These are phyloP conservation scores for Stegophylla sp. DNA, from an alignment of 2,888 invertebrate genomes.

Conservation along the genomic window DNA sequence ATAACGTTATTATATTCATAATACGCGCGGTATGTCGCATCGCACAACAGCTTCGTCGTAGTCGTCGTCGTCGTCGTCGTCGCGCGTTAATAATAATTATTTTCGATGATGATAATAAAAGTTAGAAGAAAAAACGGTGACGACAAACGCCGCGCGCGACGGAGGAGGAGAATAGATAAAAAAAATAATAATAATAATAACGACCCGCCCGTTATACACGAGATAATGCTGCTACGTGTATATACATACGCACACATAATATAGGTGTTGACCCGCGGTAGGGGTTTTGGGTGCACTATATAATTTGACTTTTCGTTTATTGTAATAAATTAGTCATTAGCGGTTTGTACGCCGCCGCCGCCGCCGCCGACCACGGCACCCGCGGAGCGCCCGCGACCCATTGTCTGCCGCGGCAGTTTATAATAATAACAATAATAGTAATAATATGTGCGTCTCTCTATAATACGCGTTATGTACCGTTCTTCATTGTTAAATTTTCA, in stretches of 20 bases:
- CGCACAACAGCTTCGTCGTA: background rate
- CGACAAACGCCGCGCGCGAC: background rate
- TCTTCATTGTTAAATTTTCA: conserved; percentile 38
- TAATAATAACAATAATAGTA: background rate
- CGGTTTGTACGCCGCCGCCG: conserved; percentile 5
- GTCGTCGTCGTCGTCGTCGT: background rate
- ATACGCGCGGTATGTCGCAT: too few relatives aligned
- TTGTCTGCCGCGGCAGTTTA: conserved; percentile 43
- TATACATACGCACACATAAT: background rate
- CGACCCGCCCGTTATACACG: conserved; percentile 10
- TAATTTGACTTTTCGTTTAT: conserved; percentile 56
- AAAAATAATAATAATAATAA: background rate
- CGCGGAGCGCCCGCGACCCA: conserved; percentile 49
- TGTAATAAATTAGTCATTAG: conserved; percentile 53
- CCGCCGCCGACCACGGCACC: conserved; percentile 18
- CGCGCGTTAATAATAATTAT: background rate
- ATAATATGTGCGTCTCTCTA: background rate
- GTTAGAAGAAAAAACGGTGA: conserved; percentile 6
- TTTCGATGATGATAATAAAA: conserved; percentile 5
- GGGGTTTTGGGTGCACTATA: conserved; percentile 53
- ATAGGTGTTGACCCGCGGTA: conserved; percentile 51
- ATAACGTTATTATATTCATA: too few relatives aligned
- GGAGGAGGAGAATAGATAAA: background rate
- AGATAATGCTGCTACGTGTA: too few relatives aligned
- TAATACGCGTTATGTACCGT: background rate